A percentile compares a stretch with the other conserved stretches of the same genome.
Conservation (phyloP, 2,797 vertebrate species). For the Lutjanus argentimaculatus region DNA sequence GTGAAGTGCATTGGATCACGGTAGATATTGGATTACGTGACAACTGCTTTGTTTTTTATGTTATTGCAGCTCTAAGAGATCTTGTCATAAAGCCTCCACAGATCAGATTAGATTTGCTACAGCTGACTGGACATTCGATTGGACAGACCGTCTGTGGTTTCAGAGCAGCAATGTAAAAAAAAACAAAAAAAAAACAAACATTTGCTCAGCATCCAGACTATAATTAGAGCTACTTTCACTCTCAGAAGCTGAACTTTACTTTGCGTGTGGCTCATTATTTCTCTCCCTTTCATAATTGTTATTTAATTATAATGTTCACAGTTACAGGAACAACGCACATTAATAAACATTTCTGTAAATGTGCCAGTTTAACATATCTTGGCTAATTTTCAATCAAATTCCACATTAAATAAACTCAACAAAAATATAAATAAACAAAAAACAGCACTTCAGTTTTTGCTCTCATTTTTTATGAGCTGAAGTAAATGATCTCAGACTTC, state of each 20-base stretch:
- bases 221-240: slow-evolving; percentile 5
- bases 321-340: too few relatives aligned
- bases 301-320: neutral
- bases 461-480: too few relatives aligned
- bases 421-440: too few relatives aligned
- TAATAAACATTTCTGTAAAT: too few relatives aligned
- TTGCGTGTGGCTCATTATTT: neutral
- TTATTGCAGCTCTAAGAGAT: neutral
- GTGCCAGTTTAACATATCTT: too few relatives aligned
- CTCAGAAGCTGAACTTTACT: neutral
- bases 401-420: too few relatives aligned
- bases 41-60: slow-evolving; percentile 6
- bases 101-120: neutral
- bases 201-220: neutral
- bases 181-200: neutral
- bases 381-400: too few relatives aligned
- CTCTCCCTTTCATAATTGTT: neutral
- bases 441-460: too few relatives aligned
- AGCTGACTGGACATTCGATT: neutral
- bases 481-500: too few relatives aligned
- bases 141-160: neutral
- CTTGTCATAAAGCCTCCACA: neutral
- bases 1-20: slow-evolving; percentile 16
- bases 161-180: neutral
- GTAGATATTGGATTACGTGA: slow-evolving; percentile 9